Percentiles rank a stretch among this genome's conserved stretches.
Evolutionary conservation across 2,888 invertebrate species (phyloP).

Genomic region (Gryllus longicercus): DNA sequence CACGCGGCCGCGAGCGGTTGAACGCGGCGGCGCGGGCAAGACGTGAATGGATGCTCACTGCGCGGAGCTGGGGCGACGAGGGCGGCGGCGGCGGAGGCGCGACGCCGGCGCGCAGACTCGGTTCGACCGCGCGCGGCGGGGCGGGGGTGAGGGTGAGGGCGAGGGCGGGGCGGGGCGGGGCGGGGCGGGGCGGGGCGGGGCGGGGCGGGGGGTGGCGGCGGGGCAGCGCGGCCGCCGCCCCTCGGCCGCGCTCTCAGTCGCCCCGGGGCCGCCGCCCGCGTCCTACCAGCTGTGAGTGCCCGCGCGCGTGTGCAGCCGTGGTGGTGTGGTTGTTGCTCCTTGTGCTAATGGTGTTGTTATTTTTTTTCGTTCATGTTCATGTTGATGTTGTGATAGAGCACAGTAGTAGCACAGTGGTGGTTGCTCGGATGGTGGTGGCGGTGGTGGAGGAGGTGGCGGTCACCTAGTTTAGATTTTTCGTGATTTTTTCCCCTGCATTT

Average conservation of each 20-base stretch:
- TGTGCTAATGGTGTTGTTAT: not conserved
- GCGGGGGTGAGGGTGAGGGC: not conserved
- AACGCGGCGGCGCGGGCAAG: not conserved
- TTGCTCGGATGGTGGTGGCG: conserved; percentile 9
- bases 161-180: not conserved
- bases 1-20: too few relatives aligned
- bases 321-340: conserved; percentile 6
- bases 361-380: not conserved
- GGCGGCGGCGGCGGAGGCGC: not conserved
- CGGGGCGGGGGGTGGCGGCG: not conserved
- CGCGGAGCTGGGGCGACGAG: not conserved
- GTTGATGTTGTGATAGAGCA: not conserved
- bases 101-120: not conserved
- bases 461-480: too few relatives aligned
- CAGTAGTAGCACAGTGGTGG: conserved; percentile 11
- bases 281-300: not conserved
- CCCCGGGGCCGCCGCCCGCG: not conserved
- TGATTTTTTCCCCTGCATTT: too few relatives aligned
- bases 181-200: not conserved
- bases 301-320: conserved; percentile 10
- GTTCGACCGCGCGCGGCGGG: not conserved
- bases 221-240: not conserved
- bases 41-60: conserved; percentile 2
- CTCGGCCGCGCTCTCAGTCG: not conserved
- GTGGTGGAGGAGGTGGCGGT: not conserved